Percentiles rank a stretch among this genome's conserved stretches.
Evolutionary conservation across 53 echinoderm and acorn worm species (phyloP).

Genomic region (Arbacia lixula): DNA sequence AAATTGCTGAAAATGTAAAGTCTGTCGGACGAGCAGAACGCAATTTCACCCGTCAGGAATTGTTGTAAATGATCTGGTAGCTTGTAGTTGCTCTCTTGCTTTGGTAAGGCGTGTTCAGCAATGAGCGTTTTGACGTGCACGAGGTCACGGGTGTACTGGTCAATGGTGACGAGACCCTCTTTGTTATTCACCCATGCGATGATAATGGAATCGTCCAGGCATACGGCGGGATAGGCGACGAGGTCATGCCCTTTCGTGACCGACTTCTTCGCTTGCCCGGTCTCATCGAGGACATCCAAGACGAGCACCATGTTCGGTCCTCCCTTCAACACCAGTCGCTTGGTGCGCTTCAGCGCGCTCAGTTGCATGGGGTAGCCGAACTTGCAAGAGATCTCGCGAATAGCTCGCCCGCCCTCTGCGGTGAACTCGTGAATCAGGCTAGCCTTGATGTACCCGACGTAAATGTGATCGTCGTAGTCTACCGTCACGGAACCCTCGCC

Average conservation of each 20-base stretch:
- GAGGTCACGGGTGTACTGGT: not conserved
- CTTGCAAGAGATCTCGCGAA: not conserved
- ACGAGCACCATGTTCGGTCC: not conserved
- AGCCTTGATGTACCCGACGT: slow-evolving; percentile 20
- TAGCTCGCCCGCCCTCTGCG: not conserved
- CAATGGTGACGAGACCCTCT: slow-evolving; percentile 6
- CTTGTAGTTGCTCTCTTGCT: not conserved
- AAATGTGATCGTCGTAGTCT: slow-evolving; percentile 2
- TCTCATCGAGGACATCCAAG: not conserved
- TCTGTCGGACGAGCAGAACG: not conserved
- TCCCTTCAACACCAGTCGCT: slow-evolving; percentile 10
- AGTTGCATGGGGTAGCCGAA: slow-evolving; percentile 9
- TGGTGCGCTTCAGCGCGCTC: slow-evolving; percentile 1
- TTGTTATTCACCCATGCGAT: slow-evolving; percentile 16
- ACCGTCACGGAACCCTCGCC: slow-evolving; percentile 2
- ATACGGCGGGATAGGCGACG: slow-evolving; percentile 9
- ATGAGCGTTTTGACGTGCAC: not conserved
- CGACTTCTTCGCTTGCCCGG: slow-evolving; percentile 9
- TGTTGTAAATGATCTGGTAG: not conserved
- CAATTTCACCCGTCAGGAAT: not conserved
- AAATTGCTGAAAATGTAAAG: not conserved
- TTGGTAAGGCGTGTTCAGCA: not conserved
- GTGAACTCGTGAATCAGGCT: slow-evolving; percentile 9
- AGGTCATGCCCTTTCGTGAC: slow-evolving; percentile 10
- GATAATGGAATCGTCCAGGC: slow-evolving; percentile 10